Evolutionary conservation across 2,888 invertebrate species (phyloP).

Genomic region (Drosophila picticornis): DNA sequence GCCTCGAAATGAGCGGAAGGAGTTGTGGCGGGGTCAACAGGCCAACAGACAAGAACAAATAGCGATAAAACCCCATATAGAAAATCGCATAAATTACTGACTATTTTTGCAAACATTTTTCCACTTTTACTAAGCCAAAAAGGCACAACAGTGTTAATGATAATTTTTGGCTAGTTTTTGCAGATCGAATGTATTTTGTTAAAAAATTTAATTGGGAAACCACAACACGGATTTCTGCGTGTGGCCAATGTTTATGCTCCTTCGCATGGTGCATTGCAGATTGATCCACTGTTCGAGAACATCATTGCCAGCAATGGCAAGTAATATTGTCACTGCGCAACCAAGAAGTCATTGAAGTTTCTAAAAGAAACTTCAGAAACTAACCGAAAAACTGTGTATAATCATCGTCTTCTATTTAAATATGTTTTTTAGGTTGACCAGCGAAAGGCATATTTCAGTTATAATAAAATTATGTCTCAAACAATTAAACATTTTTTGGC

Average conservation of each 20-base stretch:
- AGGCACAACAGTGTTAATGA: neutral
- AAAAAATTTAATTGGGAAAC: neutral
- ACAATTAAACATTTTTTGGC: neutral
- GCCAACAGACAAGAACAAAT: conserved; percentile 17
- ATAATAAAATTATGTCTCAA: neutral
- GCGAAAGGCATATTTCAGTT: neutral
- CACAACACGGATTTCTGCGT: neutral
- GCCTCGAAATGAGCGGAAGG: conserved; percentile 18
- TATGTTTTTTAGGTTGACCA: neutral
- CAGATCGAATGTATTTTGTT: neutral
- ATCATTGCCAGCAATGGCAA: neutral
- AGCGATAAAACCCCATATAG: conserved; percentile 11
- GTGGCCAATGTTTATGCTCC: neutral
- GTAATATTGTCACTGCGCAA: neutral
- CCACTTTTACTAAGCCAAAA: neutral
- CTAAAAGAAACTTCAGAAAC: neutral
- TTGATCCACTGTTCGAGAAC: neutral
- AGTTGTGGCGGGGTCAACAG: conserved; percentile 1
- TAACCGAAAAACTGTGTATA: neutral
- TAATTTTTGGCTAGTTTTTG: neutral
- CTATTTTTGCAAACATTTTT: neutral
- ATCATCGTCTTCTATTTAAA: neutral
- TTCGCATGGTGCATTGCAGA: neutral
- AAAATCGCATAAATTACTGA: conserved; percentile 11
- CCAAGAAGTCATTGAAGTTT: neutral